Base-by-base conservation (phyloP, 2,888 invertebrate genomes). In the Furcula furcula region DNA sequence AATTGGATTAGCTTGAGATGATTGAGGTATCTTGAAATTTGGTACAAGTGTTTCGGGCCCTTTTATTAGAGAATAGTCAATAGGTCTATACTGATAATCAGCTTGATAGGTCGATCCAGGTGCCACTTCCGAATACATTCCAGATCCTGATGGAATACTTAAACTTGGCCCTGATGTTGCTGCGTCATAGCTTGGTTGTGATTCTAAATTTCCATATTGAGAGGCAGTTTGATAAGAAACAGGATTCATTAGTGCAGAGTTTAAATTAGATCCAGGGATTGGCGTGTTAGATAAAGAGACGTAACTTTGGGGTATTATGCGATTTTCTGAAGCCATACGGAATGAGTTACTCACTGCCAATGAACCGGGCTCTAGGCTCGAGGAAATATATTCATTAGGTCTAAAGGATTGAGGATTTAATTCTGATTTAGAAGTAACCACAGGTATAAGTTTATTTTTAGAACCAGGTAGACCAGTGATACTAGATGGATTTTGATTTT, bases 211-310 rank as follows among this genome's bases (percentile, higher is more conserved):
- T n/a, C 28, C 28, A 18, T 28, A 49, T 10, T 56, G 34, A 23
- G 48, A 49, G 1, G 36, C 37, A 29, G 31, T 32, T 0, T 39
- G 16, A 18, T 32, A 36, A 26, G 0, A 15, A 4, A n/a, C 27
- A 2, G 23, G 12, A 0, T 31, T 5, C 7, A 10, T 2, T 14
- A 3, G 31, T 22, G 16, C 7, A 13, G 10, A 12, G 7, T 3
- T 9, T 23, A 19, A 12, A 1, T 18, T 19, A 2, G 34, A 31
- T 11, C 6, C 32, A 19, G 39, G 22, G 7, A 10, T 28, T 15
- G 52, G 50, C 12, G 49, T 43, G n/a, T 48, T 25, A 12, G 37
- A 27, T n/a, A n/a, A n/a, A n/a, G n/a, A n/a, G n/a, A n/a, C n/a
- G 27, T 36, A 49, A 4, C 20, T 25, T 19, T 33, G 40, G 26